Conservation (phyloP, 1,140 invertebrate species). For the Drosophila cardini region DNA sequence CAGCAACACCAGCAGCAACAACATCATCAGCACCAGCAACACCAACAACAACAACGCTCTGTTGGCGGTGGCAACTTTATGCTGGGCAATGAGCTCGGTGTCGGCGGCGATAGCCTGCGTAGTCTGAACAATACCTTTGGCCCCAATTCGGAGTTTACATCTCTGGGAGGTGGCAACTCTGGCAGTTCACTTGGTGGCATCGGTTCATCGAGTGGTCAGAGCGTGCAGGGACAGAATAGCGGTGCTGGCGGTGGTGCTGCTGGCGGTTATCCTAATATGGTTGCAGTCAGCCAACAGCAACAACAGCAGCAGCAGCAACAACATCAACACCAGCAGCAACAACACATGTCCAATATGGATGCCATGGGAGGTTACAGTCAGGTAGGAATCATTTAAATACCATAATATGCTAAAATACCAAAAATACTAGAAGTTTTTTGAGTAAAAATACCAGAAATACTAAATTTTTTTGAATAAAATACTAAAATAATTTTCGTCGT, state of each 20-base stretch:
- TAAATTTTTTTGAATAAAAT: too few species aligned
- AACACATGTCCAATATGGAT: conserved; percentile 78
- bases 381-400: conserved; percentile 48
- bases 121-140: conserved; percentile 82
- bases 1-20: conserved; percentile 74
- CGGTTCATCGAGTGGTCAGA: conserved; percentile 69
- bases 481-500: too few species aligned
- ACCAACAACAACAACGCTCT: conserved; percentile 63
- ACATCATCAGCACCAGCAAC: conserved; percentile 59
- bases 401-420: neutral
- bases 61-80: conserved; percentile 66
- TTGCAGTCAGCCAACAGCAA: conserved; percentile 62
- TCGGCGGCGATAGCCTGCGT: conserved; percentile 78
- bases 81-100: conserved; percentile 74
- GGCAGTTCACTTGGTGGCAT: conserved; percentile 50
- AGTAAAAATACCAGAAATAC: too few species aligned
- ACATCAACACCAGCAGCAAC: conserved; percentile 63
- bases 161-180: conserved; percentile 53
- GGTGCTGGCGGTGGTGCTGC: neutral
- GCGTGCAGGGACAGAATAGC: conserved; percentile 29
- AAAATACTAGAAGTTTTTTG: neutral
- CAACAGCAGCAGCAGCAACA: conserved; percentile 48
- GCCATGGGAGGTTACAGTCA: conserved; percentile 83
- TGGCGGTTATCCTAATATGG: conserved; percentile 65
- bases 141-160: conserved; percentile 81